Percentiles rank a stretch among this genome's conserved stretches.
Evolutionary conservation across 2,113 vertebrate genomes (phyloP).

Genomic region (Apteryx mantelli): DNA sequence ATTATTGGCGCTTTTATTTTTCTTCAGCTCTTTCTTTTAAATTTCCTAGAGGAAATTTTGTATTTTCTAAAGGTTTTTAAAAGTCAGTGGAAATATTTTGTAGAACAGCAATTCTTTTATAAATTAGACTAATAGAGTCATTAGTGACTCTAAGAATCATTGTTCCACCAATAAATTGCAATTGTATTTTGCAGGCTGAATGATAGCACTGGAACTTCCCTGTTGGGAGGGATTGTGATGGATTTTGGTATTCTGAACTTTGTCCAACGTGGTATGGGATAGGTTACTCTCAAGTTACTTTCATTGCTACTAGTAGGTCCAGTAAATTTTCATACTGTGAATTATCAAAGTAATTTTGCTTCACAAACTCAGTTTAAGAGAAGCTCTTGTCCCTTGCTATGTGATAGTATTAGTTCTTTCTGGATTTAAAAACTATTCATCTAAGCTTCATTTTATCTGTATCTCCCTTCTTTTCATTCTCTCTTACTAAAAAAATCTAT

Average conservation of each 20-base stretch:
- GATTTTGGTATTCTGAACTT: not conserved
- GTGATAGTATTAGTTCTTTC: not conserved
- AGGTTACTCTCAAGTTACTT: not conserved
- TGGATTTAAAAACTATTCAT: not conserved
- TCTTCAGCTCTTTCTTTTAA: not conserved
- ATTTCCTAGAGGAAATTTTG: not conserved
- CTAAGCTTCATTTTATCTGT: not conserved
- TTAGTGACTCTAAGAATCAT: not conserved
- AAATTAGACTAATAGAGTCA: not conserved
- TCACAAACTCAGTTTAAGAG: not conserved
- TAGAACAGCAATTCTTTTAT: not conserved
- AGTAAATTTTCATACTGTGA: not conserved
- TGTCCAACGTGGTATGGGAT: not conserved
- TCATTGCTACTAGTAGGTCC: not conserved
- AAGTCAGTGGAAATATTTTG: not conserved
- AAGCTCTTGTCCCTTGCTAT: not conserved
- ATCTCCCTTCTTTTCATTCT: not conserved
- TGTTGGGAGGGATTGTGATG: not conserved
- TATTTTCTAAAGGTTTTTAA: not conserved
- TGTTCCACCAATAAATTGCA: not conserved
- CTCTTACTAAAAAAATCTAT: not conserved
- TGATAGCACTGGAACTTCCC: not conserved
- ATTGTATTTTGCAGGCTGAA: not conserved
- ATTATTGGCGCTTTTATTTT: not conserved
- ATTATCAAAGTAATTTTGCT: not conserved